A percentile compares a stretch with the other conserved stretches of the same genome.
Conservation (phyloP, 2,797 vertebrate genomes). For the Eulemur mongoz region DNA sequence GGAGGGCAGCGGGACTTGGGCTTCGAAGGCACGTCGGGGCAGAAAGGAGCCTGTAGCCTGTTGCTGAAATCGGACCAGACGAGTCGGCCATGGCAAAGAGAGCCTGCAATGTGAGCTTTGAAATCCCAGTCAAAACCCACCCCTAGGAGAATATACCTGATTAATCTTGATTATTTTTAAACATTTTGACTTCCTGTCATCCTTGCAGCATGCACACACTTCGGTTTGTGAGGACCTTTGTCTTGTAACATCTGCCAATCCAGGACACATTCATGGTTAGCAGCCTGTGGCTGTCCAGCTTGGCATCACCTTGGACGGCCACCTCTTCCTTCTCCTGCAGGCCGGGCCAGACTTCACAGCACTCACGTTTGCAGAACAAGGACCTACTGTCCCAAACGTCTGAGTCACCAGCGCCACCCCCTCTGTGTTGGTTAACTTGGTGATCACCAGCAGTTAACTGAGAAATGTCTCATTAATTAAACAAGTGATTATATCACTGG, state of each 20-base stretch:
- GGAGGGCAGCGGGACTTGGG: neutral
- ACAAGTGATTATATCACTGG: neutral
- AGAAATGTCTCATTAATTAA: neutral
- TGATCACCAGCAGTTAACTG: neutral
- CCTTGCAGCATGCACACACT: neutral
- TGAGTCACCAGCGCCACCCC: fast-evolving
- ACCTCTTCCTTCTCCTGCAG: fast-evolving
- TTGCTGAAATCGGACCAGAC: neutral
- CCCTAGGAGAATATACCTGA: neutral
- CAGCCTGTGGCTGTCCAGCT: neutral
- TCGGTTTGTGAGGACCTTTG: too few relatives aligned
- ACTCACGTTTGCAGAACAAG: neutral
- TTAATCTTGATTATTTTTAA: neutral
- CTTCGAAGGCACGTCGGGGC: neutral
- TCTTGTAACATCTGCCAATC: neutral
- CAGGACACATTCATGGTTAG: neutral
- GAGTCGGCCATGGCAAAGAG: neutral
- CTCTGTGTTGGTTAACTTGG: neutral
- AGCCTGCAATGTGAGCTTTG: neutral
- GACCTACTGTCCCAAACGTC: too few relatives aligned
- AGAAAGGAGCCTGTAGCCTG: neutral
- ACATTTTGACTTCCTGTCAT: neutral
- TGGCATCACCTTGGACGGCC: neutral
- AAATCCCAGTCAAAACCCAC: neutral
- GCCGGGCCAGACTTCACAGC: neutral